These are phyloP conservation scores for Pipa parva DNA, from an alignment of 2,113 vertebrate genomes.

Conservation along the genomic window DNA sequence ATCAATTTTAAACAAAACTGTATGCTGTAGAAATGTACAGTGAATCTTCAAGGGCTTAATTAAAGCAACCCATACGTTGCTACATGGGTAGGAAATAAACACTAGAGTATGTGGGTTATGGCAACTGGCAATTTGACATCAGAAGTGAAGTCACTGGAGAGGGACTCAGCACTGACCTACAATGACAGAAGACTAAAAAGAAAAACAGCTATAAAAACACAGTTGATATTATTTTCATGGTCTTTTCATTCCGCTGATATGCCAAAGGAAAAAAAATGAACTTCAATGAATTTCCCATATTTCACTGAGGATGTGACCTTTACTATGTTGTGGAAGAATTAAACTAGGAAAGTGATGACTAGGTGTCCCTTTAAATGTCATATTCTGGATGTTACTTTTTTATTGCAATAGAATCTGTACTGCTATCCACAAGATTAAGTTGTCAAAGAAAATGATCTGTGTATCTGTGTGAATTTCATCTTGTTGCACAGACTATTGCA, in stretches of 20 bases:
- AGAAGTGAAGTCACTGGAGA: conserved; percentile 15
- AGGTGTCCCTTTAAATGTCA: conserved; percentile 44
- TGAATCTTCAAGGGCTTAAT: conserved; percentile 33
- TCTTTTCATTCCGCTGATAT: conserved; percentile 23
- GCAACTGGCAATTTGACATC: conserved; percentile 14
- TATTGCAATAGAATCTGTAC: conserved; percentile 36
- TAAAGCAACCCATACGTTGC: conserved; percentile 20
- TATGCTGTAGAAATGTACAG: conserved; percentile 18
- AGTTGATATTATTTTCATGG: conserved; percentile 28
- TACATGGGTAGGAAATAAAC: conserved; percentile 6
- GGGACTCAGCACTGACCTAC: conserved; percentile 16
- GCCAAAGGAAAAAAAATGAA: conserved; percentile 34
- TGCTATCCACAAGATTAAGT: conserved; percentile 41
- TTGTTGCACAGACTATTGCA: conserved; percentile 39
- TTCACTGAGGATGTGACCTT: conserved; percentile 43
- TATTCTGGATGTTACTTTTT: conserved; percentile 39
- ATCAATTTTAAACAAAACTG: conserved; percentile 34
- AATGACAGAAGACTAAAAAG: conserved; percentile 21
- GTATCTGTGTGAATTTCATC: conserved; percentile 44
- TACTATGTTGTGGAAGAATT: conserved; percentile 40
- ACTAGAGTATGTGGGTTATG: conserved; percentile 4
- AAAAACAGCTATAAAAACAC: conserved; percentile 31
- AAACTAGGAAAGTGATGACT: conserved; percentile 42
- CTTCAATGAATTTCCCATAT: conserved; percentile 35
- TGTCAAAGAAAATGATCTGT: conserved; percentile 44